Evolutionary conservation across 1,140 invertebrate species (phyloP).

Genomic region (Caerostris darwini): DNA sequence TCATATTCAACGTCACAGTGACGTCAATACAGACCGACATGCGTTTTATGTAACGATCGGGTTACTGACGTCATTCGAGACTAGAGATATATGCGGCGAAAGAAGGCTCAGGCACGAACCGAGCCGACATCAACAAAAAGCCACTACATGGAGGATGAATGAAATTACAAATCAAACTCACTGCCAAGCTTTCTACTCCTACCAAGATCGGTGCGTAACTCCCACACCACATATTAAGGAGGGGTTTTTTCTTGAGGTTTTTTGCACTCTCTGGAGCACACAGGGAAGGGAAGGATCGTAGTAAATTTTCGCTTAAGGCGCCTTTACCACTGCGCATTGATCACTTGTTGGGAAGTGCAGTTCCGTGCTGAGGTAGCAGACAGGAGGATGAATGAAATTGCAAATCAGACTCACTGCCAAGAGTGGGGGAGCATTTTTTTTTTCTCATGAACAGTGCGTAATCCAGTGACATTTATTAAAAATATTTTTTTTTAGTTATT

Average conservation of each 20-base stretch:
- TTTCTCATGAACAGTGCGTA: neutral
- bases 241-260: neutral
- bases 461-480: too few species aligned
- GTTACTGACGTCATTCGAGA: constrained; percentile 75
- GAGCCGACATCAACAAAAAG: constrained; percentile 67
- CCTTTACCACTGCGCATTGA: neutral
- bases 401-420: constrained; percentile 68
- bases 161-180: constrained; percentile 73
- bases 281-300: neutral
- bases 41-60: constrained; percentile 77
- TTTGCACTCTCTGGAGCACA: neutral
- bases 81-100: constrained; percentile 52
- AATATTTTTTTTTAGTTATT: too few species aligned
- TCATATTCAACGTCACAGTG: constrained; percentile 70
- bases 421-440: neutral
- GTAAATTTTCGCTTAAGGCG: neutral
- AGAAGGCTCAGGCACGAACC: constrained; percentile 43
- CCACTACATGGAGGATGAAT: constrained; percentile 71
- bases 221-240: neutral
- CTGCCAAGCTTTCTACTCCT: constrained; percentile 54
- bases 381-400: constrained; percentile 74
- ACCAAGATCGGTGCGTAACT: neutral
- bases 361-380: neutral
- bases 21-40: constrained; percentile 74
- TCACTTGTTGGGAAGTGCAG: neutral